Evolutionary conservation across 1,140 invertebrate species (phyloP), one percentile per base, ranked within the genome.

Genomic region (Nymphalis io): DNA sequence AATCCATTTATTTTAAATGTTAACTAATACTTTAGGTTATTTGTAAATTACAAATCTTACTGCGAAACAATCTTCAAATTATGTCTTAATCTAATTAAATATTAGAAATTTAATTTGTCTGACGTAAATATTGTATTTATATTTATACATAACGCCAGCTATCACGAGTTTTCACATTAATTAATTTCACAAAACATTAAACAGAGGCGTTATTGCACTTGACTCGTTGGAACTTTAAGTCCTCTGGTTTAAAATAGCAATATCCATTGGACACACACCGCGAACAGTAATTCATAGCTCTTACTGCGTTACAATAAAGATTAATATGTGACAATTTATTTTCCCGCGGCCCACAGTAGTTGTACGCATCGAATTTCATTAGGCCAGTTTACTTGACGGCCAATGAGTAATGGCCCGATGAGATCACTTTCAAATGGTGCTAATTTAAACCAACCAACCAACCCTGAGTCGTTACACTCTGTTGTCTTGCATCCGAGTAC

Each of bases 371-470:
- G 66, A 78, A 78, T 75, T 80, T 76, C 78, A 78, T 78, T 78
- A 73, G 61, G 65, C 59, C 53, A 69, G 69, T 73, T 71, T 71
- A 73, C 76, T 73, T 68, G 81, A 83, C 76, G 73, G 73, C 74
- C 77, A 77, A 85, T 88, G 83, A 88, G 79, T 86, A 88, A 88
- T 85, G 84, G 76, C 74, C 67, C 73, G 84, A 83, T 88, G 85
- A 88, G 84, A 85, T 88, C 85, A 88, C 80, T 83, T 78, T 80
- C 79, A 82, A 82, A 83, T 75, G 72, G 73, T 82, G 80, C 78
- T 85, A 86, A 86, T 86, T 88, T 75, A 76, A 70, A 79, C 76
- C 64, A 76, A 71, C 69, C 77, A 68, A 72, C n/a, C 76, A 78
- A 68, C 53, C 68, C 68, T 70, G 68, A 70, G 68, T 70, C 61